These are phyloP conservation scores for Anarrhichthys ocellatus DNA, from an alignment of 2,113 vertebrate genomes.

Conservation along the genomic window DNA sequence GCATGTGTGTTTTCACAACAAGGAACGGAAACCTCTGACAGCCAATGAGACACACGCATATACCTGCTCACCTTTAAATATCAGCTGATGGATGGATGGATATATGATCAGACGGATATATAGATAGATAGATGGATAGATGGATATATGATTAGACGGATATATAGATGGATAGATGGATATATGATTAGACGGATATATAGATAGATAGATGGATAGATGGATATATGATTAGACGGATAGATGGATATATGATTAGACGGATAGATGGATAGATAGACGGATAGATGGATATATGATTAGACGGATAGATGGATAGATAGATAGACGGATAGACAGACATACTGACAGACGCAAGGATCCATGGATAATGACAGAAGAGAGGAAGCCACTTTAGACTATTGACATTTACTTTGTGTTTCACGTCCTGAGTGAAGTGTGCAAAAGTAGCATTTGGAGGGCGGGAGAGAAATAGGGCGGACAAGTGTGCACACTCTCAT, in stretches of 20 bases:
- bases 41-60: not conserved
- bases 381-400: constrained; percentile 44
- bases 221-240: not conserved
- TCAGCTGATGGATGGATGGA: not conserved
- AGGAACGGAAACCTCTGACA: not conserved
- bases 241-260: not conserved
- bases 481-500: constrained; percentile 26
- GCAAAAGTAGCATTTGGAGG: constrained; percentile 35
- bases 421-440: constrained; percentile 56
- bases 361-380: not conserved
- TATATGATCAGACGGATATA: not conserved
- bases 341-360: not conserved
- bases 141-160: not conserved
- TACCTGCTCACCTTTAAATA: no score
- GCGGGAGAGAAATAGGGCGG: constrained; percentile 22
- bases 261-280: constrained; percentile 1
- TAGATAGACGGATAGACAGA: not conserved
- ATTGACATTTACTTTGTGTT: constrained; percentile 67
- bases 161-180: not conserved
- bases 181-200: not conserved
- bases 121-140: not conserved
- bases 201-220: not conserved
- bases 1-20: not conserved
- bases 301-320: not conserved
- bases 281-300: not conserved